A percentile compares a stretch with the other conserved stretches of the same genome.
These are phyloP conservation scores for Pterocles gutturalis DNA, from an alignment of 2,113 vertebrate genomes.

Conservation along the genomic window DNA sequence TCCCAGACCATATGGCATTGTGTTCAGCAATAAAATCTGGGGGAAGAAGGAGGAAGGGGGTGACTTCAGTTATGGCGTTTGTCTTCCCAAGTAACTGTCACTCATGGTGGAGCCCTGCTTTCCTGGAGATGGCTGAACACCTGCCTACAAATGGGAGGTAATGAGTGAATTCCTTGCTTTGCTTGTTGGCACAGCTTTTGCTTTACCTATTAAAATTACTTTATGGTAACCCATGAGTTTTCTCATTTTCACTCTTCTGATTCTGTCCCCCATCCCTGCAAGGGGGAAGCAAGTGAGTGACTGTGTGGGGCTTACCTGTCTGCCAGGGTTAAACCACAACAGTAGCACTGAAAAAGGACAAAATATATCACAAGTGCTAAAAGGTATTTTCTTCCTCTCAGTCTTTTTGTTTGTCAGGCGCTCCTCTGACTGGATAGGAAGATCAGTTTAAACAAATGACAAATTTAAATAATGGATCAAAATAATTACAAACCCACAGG, in stretches of 20 bases:
- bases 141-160: too few relatives aligned
- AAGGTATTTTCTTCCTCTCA: not conserved
- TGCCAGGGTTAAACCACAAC: not conserved
- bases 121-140: not conserved
- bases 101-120: fast-evolving
- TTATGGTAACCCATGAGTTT: not conserved
- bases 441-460: not conserved
- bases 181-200: not conserved
- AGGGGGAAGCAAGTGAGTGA: fast-evolving
- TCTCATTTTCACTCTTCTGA: not conserved
- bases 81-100: not conserved
- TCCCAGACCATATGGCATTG: fast-evolving
- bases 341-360: not conserved
- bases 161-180: not conserved
- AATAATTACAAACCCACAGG: not conserved
- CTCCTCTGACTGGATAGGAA: not conserved
- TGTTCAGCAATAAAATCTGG: not conserved
- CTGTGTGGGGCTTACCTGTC: not conserved
- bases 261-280: not conserved
- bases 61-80: fast-evolving
- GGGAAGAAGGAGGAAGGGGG: not conserved
- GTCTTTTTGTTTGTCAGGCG: not conserved
- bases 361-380: not conserved
- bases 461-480: not conserved
- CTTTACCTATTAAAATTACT: not conserved